Evolutionary conservation across 23 tunicate species (phyloP), one percentile per base, ranked within the genome.

Genomic region (Clavelina lepadiformis): DNA sequence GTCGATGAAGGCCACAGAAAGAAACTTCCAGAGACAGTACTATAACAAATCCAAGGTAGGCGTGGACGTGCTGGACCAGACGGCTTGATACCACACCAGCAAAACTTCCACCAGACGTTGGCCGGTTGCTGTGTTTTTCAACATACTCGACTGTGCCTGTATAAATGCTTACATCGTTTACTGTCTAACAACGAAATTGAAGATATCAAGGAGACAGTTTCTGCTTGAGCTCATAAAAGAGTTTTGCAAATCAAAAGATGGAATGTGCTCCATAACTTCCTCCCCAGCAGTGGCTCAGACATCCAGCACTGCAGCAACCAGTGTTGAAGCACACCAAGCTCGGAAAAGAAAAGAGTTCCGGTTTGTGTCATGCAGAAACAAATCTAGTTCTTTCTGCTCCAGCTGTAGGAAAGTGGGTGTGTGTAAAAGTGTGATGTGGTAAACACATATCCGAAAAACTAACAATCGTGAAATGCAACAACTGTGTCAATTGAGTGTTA

Each of bases 11-110:
- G 65, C 35, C 35, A 29, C 65, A 29, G 31, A 59, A 59, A 59
- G 65, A 59, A 59, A 59, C 35, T 59, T n/a, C 65, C 65, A 59
- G 65, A 59, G 36, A 59, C 65, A n/a, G 65, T 59, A 28, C 31
- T 59, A 28, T 38, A 26, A 59, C 65, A 59, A 59, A 59, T 29
- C 65, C 65, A 26, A 59, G 65, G 59, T 53, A 27, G 59, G 21
- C 21, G 59, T 53, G 59, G 59, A n/a, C n/a, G n/a, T n/a, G n/a
- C n/a, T n/a, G n/a, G n/a, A 53, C 59, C 59, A 53, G 59, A 53
- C 7, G 59, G 59, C 59, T 53, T 6, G 59, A 53, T 53, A 53
- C 59, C 59, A 53, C 23, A 53, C 21, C 22, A 11, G 59, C 22
- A 53, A 8, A 53, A 53, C 7, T 53, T 53, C 59, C 59, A 53